phyloP scores from a whole-genome alignment of 2,797 vertebrate genomes.

The Muscicapa striata region DNA sequence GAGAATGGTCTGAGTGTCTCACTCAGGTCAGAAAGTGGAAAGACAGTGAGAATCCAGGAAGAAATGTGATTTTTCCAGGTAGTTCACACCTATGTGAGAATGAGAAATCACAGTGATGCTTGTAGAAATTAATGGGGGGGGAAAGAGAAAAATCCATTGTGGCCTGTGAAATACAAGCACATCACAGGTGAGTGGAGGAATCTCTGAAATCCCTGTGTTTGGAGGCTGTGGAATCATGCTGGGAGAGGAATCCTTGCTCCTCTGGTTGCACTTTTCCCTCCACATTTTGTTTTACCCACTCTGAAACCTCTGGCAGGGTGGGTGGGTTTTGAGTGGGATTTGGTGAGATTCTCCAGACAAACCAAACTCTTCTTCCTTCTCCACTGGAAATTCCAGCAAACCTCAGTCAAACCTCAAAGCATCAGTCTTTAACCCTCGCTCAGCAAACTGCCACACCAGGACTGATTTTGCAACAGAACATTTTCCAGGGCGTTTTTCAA shows the following conservation, averaged over 20 bases:
- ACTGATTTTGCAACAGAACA: neutral
- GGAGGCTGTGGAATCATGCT: neutral
- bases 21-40: neutral
- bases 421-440: neutral
- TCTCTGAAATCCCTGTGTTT: neutral
- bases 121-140: neutral
- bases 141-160: accelerated
- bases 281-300: neutral
- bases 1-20: neutral
- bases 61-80: neutral
- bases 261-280: neutral
- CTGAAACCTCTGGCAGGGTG: neutral
- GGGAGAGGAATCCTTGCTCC: neutral
- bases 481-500: slow-evolving; percentile 39
- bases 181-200: neutral
- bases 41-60: neutral
- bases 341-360: neutral
- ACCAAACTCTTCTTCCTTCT: neutral
- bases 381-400: neutral
- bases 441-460: neutral
- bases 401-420: neutral
- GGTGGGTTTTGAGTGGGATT: neutral
- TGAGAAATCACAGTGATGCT: neutral
- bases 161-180: neutral
- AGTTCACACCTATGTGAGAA: neutral